Conservation (phyloP, 2,113 vertebrate species). For the Takifugu bimaculatus region DNA sequence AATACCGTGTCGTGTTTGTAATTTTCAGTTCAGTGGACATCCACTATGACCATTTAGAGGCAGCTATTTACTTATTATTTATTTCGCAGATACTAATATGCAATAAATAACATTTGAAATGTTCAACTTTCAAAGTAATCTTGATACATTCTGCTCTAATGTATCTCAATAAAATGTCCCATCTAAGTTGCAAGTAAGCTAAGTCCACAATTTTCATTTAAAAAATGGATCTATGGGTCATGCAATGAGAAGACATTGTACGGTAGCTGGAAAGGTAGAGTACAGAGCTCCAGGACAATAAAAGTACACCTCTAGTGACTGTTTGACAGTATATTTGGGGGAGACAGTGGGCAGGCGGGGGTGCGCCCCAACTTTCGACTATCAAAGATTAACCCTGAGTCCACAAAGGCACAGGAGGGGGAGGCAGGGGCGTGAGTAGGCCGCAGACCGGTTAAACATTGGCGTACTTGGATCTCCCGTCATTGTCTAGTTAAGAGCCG, state of each 20-base stretch:
- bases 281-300: constrained; percentile 47
- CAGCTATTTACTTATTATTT: too few species aligned
- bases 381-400: constrained; percentile 70
- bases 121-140: too few species aligned
- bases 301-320: constrained; percentile 70
- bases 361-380: constrained; percentile 33
- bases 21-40: too few species aligned
- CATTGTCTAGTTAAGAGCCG: constrained; percentile 71
- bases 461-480: constrained; percentile 44
- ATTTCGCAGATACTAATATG: too few species aligned
- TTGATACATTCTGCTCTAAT: too few species aligned
- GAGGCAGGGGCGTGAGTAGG: constrained; percentile 57
- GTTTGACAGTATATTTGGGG: constrained; percentile 64
- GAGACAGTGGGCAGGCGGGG: constrained; percentile 52
- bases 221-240: too few species aligned
- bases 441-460: constrained; percentile 69
- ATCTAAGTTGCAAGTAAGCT: too few species aligned
- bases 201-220: too few species aligned
- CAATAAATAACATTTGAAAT: too few species aligned
- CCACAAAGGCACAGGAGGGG: constrained; percentile 58
- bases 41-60: too few species aligned
- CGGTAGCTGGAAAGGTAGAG: constrained; percentile 29
- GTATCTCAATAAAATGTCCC: too few species aligned
- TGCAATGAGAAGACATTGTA: constrained; percentile 1
- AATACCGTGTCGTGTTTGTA: neutral